phyloP scores from a whole-genome alignment of 2,113 vertebrate genomes.

The Corythaeola cristata region DNA sequence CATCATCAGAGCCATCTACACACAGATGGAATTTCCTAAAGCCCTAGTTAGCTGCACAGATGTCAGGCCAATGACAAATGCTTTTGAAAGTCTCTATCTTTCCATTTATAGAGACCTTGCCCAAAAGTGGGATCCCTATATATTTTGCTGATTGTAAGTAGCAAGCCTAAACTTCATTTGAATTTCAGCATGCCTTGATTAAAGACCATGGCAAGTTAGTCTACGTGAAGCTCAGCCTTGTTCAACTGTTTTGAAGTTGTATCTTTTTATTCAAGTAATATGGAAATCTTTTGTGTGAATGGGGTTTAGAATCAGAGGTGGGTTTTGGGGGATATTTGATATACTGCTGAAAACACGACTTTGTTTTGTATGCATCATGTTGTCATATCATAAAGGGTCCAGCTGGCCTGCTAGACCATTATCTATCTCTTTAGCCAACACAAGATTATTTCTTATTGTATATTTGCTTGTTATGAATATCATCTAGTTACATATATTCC shows the following conservation, averaged over 20 bases:
- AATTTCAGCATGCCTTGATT: neutral
- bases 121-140: neutral
- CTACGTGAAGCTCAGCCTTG: neutral
- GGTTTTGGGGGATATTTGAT: neutral
- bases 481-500: neutral
- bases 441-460: constrained; percentile 31
- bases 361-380: neutral
- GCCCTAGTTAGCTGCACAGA: neutral
- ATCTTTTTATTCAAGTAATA: neutral
- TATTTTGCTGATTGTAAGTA: neutral
- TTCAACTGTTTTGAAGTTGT: neutral
- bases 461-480: constrained; percentile 12
- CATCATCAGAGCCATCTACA: neutral
- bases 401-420: neutral
- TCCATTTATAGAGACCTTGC: neutral
- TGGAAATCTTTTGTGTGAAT: neutral
- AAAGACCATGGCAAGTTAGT: neutral
- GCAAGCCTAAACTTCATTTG: neutral
- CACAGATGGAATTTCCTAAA: neutral
- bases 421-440: constrained; percentile 18
- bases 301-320: neutral
- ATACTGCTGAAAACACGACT: neutral
- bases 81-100: neutral
- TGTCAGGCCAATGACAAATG: neutral
- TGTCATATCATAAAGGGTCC: neutral